These are phyloP conservation scores for Oeneis ivallda DNA, from an alignment of 2,888 invertebrate species.

Conservation along the genomic window DNA sequence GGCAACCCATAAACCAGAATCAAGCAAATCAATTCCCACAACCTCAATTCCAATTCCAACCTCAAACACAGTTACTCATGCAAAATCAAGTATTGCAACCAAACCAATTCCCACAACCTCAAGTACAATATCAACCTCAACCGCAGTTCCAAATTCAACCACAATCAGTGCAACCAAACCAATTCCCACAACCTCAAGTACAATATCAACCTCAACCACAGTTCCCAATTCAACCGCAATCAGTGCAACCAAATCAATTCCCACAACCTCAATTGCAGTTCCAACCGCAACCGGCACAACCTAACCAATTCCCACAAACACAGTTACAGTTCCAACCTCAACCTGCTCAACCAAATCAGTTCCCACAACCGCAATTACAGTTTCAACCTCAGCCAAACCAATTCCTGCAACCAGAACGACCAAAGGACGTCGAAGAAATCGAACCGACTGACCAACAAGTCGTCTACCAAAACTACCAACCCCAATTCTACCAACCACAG, in stretches of 20 bases:
- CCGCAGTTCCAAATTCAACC: constrained; percentile 19
- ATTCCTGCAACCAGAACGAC: constrained; percentile 29
- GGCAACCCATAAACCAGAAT: constrained; percentile 44
- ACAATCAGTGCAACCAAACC: constrained; percentile 32
- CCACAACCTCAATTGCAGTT: constrained; percentile 30
- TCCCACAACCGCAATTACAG: constrained; percentile 38
- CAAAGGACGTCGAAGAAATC: constrained; percentile 39
- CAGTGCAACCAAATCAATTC: constrained; percentile 30
- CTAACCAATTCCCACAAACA: constrained; percentile 27
- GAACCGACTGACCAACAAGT: constrained; percentile 39
- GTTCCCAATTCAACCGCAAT: constrained; percentile 35
- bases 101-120: constrained; percentile 28
- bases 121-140: constrained; percentile 33
- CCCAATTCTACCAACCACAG: constrained; percentile 43
- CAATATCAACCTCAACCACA: constrained; percentile 18
- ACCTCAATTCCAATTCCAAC: constrained; percentile 35
- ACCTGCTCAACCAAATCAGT: constrained; percentile 41
- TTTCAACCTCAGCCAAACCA: constrained; percentile 31
- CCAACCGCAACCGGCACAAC: constrained; percentile 32
- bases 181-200: constrained; percentile 39
- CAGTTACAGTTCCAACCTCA: constrained; percentile 32
- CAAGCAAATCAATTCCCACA: constrained; percentile 37
- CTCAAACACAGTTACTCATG: constrained; percentile 21
- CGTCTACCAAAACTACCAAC: constrained; percentile 44
- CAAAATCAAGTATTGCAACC: constrained; percentile 25